Conservation (phyloP, 2,113 vertebrate genomes). For the Halcyon senegalensis region DNA sequence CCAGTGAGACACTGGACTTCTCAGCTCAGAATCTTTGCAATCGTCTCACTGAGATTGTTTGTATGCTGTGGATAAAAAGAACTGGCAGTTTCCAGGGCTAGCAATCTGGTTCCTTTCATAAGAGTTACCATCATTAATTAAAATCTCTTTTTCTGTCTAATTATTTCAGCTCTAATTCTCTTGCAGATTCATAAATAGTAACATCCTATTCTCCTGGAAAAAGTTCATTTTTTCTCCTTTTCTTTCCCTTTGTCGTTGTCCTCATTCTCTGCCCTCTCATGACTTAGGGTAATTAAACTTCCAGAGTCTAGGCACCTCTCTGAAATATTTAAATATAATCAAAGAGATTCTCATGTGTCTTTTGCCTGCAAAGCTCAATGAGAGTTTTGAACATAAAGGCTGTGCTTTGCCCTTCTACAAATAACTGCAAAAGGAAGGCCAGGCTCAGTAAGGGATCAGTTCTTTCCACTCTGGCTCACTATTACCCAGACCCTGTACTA, state of each 20-base stretch:
- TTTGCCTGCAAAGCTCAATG: neutral
- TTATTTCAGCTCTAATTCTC: slow-evolving; percentile 68
- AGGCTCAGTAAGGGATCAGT: neutral
- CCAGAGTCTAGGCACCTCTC: neutral
- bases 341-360: neutral
- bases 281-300: slow-evolving; percentile 41
- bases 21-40: neutral
- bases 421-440: neutral
- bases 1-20: neutral
- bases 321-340: slow-evolving; percentile 29
- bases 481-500: neutral
- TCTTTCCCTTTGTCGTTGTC: neutral
- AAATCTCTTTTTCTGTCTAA: slow-evolving; percentile 51
- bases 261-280: neutral
- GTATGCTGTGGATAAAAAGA: neutral
- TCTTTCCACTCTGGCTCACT: neutral
- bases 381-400: neutral
- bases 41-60: neutral
- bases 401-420: neutral
- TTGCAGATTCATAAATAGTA: slow-evolving; percentile 66
- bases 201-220: neutral
- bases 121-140: slow-evolving; percentile 66
- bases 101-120: slow-evolving; percentile 19
- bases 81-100: slow-evolving; percentile 17
- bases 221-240: neutral